These are phyloP conservation scores for Carcina quercana DNA, from an alignment of 2,888 invertebrate genomes.

Conservation along the genomic window DNA sequence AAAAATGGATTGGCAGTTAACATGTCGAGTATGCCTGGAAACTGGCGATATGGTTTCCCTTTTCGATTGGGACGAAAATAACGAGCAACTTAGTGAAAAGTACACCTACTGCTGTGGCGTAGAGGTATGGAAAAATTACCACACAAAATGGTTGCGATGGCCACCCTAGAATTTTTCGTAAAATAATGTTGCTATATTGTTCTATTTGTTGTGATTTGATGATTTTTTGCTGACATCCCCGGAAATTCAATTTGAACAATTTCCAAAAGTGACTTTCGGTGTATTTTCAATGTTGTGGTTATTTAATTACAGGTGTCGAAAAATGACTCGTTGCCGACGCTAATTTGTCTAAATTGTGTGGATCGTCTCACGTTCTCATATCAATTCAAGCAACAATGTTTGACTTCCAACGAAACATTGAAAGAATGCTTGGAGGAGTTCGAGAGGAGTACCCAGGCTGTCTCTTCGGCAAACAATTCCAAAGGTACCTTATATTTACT, in stretches of 20 bases:
- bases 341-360: constrained; percentile 66
- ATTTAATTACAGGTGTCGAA: constrained; percentile 51
- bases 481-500: constrained; percentile 37
- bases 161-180: constrained; percentile 68
- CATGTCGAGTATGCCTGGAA: constrained; percentile 67
- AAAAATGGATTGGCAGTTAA: constrained; percentile 72
- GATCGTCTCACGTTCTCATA: constrained; percentile 64
- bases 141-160: constrained; percentile 74
- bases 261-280: constrained; percentile 21
- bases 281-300: constrained; percentile 10
- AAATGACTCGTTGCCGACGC: constrained; percentile 61
- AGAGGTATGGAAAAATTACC: constrained; percentile 65
- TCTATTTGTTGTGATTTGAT: constrained; percentile 44
- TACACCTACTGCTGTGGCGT: constrained; percentile 65
- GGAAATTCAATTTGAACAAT: constrained; percentile 23
- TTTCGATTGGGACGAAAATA: constrained; percentile 73
- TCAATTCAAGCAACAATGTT: constrained; percentile 67
- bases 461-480: constrained; percentile 33
- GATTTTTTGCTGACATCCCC: constrained; percentile 68
- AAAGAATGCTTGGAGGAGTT: constrained; percentile 67
- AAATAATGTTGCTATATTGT: constrained; percentile 71
- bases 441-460: constrained; percentile 51
- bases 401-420: constrained; percentile 62
- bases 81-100: constrained; percentile 69
- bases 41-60: constrained; percentile 70